Base-by-base conservation (phyloP, 2,888 invertebrate genomes). In the Drosophila buzzatii region DNA sequence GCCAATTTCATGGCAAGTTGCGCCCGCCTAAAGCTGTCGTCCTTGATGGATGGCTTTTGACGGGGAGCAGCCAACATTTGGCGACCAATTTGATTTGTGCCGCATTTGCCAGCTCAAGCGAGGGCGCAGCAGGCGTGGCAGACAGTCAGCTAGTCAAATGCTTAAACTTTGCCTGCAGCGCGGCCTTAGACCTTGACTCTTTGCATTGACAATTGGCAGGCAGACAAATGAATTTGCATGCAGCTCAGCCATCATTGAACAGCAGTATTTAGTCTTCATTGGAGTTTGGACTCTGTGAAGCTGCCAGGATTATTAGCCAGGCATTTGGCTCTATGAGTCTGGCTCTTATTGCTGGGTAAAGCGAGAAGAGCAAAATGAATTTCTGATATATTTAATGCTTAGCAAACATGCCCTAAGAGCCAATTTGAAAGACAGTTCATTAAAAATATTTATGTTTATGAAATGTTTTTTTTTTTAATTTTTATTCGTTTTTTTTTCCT, bases 11-110 rank as follows among this genome's bases (percentile, higher is more conserved):
- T 85, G 85, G 76, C 79, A 82, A 87, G 85, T 84, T 85, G 89
- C 70, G 65, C 79, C 73, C 77, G 82, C 68, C 84, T 74, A 79
- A 71, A 73, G 81, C 80, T 75, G 75, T 73, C 70, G 63, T 70
- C 82, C 88, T 87, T 85, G 85, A 85, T 85, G 85, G 89, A 85
- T 85, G 88, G 72, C 82, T 82, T 89, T 73, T 87, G 89, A 86
- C 64, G 87, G 77, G 47, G 51, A 69, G 69, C 67, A 65, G 64
- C 56, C 83, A 73, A 55, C 67, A 70, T 72, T 83, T 81, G 89
- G 87, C 74, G 82, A 77, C 79, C 89, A 86, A 89, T 89, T 89
- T 89, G 82, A 85, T 89, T 85, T 89, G 84, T 66, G 67, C 71
- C 70, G 44, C 75, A 56, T 56, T 53, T 72, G 31, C 47, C 39